Base-by-base conservation (phyloP, 2,113 vertebrate species). In the Conger conger region DNA sequence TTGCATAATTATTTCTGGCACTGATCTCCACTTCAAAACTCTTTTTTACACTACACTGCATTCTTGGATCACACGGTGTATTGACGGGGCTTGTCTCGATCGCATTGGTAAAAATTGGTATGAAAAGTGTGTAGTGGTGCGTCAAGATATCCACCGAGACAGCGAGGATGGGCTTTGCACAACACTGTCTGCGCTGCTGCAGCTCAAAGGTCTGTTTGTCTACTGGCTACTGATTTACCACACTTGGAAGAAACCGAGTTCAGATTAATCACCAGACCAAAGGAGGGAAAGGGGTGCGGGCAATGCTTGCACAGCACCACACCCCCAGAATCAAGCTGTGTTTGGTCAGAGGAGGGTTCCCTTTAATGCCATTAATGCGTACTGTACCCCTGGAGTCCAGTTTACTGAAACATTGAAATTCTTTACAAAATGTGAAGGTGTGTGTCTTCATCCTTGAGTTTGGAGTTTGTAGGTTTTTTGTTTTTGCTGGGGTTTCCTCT, bases 131-230 rank as follows among this genome's bases (percentile, higher is more conserved):
- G 73, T 36, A 36, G 18, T 20, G 73, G 6, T 1, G 73, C 73
- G 16, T 35, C 16, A 11, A 3, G 20, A 1, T n/a, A 20, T 73
- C 9, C n/a, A 3, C 6, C 11, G 78, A 13, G 45, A 6, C 20
- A 42, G 17, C 4, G 20, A n/a, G 37, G n/a, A 20, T 18, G 27
- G 79, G 40, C 7, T 33, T 33, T 42, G 15, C 37, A 16, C 8
- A 15, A 50, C 27, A 27, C 20, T 80, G 37, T n/a, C 42, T 45
- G 40, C 27, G 27, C 79, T 9, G 27, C 36, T 82, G 45, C 37
- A 77, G 92, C 83, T 17, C 92, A 93, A 95, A 95, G 93, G 91
- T 93, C 87, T 91, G 87, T 95, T 92, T 94, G 90, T 86, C 78
- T 81, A 86, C 81, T 89, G 88, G 93, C 86, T 94, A 94, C 92